Evolutionary conservation across 2,888 invertebrate genomes (phyloP).

Genomic region (Dermolepida albohirtum): DNA sequence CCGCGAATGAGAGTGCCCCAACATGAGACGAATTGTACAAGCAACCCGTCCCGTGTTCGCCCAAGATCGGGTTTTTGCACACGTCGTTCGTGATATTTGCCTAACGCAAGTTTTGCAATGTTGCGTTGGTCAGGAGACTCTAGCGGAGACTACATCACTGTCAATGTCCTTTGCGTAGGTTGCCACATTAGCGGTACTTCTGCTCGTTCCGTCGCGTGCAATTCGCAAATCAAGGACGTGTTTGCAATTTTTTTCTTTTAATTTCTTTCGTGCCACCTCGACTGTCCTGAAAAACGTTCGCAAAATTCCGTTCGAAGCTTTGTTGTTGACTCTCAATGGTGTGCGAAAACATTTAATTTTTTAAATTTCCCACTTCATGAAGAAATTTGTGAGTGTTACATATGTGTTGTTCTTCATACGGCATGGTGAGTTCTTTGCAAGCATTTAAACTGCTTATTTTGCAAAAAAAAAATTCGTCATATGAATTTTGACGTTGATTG

Average conservation of each 20-base stretch:
- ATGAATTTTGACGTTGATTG: neutral
- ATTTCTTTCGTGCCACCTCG: slow-evolving; percentile 5
- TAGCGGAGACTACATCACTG: slow-evolving; percentile 55
- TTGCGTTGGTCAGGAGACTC: slow-evolving; percentile 62
- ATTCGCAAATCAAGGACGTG: slow-evolving; percentile 40
- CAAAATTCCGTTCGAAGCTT: neutral
- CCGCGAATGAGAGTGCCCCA: slow-evolving; percentile 56
- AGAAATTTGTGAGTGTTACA: slow-evolving; percentile 22
- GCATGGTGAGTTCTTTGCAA: slow-evolving; percentile 16
- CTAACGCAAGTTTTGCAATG: slow-evolving; percentile 62
- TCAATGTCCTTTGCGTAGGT: slow-evolving; percentile 64
- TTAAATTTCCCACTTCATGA: neutral
- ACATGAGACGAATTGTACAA: slow-evolving; percentile 38
- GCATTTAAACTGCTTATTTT: too few species aligned
- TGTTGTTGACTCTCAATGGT: neutral
- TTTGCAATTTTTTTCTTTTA: slow-evolving; percentile 30
- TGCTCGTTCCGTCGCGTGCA: slow-evolving; percentile 54
- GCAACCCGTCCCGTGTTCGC: slow-evolving; percentile 53
- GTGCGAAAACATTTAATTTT: neutral
- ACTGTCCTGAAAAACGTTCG: neutral
- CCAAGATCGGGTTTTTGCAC: slow-evolving; percentile 61
- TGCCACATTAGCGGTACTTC: slow-evolving; percentile 61
- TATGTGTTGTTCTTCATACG: slow-evolving; percentile 18
- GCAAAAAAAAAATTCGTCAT: too few species aligned
- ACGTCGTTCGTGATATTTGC: slow-evolving; percentile 53